A percentile compares a stretch with the other conserved stretches of the same genome.
phyloP scores from a whole-genome alignment of 2,797 vertebrate species.

The Siniperca undulata region DNA sequence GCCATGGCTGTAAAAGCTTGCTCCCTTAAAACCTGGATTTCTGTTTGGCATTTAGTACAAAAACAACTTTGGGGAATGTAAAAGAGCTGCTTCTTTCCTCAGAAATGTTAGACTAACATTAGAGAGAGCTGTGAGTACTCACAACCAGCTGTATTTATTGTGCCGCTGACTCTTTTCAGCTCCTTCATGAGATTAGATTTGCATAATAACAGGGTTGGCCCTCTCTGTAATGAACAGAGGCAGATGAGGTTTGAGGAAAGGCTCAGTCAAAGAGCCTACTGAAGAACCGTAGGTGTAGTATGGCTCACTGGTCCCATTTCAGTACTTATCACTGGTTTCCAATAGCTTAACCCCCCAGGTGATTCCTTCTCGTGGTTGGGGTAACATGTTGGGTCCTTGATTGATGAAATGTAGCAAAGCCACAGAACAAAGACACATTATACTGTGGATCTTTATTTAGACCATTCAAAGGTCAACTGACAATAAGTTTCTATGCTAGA shows the following conservation, averaged over 20 bases:
- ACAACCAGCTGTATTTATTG: slow-evolving; percentile 40
- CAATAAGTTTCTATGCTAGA: background rate
- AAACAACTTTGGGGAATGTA: background rate
- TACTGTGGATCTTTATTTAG: slow-evolving; percentile 21
- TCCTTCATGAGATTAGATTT: slow-evolving; percentile 36
- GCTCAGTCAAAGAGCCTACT: slow-evolving; percentile 43
- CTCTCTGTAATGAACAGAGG: slow-evolving; percentile 30
- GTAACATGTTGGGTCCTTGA: slow-evolving; percentile 12
- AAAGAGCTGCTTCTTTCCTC: slow-evolving; percentile 8
- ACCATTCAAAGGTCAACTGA: background rate
- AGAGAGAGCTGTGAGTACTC: slow-evolving; percentile 4
- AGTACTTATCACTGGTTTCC: slow-evolving; percentile 22
- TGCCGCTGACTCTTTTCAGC: slow-evolving; percentile 28
- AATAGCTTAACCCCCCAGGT: slow-evolving; percentile 34
- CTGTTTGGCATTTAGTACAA: background rate
- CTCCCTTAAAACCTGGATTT: background rate
- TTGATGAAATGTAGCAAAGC: background rate
- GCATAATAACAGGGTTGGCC: slow-evolving; percentile 56
- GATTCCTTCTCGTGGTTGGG: slow-evolving; percentile 36
- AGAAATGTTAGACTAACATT: background rate
- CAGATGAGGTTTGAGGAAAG: slow-evolving; percentile 22
- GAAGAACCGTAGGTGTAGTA: slow-evolving; percentile 36
- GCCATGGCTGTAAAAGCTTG: slow-evolving; percentile 60
- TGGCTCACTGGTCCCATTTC: slow-evolving; percentile 47
- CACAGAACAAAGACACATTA: slow-evolving; percentile 49